Evolutionary conservation across 2,113 vertebrate genomes (phyloP), one percentile per base, ranked within the genome.

Genomic region (Cochlearius cochlearius): DNA sequence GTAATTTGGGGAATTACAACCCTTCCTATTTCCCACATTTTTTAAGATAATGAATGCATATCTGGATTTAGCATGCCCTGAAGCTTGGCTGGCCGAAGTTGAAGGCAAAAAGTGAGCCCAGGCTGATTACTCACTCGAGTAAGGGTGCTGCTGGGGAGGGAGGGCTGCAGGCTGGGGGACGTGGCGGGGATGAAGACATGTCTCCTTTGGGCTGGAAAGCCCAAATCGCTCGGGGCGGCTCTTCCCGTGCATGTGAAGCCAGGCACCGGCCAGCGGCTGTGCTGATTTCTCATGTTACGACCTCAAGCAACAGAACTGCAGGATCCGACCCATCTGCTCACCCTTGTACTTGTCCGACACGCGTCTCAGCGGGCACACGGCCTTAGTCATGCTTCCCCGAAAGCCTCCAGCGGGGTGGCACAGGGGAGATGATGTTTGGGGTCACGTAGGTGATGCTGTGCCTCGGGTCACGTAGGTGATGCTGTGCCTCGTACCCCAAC

Each of bases 21-120:
- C 86, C 78, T 88, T 68, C 86, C 82, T 62, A 68, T 92, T 94
- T 93, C 88, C 78, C 91, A 93, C 86, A 62, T 86, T 79, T 84
- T 89, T 96, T 73, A 74, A 77, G 82, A 80, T 92, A 86, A 74
- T 50, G 90, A 93, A 97, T 92, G 75, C 82, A 17, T 47, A 89
- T 95, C 96, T 96, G 94, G 80, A 91, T 96, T 96, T 96, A 92
- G 94, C 43, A 81, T 80, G 84, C 86, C 68, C 84, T 11, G 71
- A 30, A 79, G 62, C 59, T 49, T 9, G 39, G 41, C 76, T 66
- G 49, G 69, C 74, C 12, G 0, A 38, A 60, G 64, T 91, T 2
- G 3, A 58, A 84, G 41, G 89, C 79, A 25, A 56, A n/a, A 78
- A 63, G 69, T 7, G 60, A 88, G 83, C 15, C 12, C 38, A 0